These are phyloP conservation scores for Elephas maximus DNA, from an alignment of 2,113 vertebrate species.

Conservation along the genomic window DNA sequence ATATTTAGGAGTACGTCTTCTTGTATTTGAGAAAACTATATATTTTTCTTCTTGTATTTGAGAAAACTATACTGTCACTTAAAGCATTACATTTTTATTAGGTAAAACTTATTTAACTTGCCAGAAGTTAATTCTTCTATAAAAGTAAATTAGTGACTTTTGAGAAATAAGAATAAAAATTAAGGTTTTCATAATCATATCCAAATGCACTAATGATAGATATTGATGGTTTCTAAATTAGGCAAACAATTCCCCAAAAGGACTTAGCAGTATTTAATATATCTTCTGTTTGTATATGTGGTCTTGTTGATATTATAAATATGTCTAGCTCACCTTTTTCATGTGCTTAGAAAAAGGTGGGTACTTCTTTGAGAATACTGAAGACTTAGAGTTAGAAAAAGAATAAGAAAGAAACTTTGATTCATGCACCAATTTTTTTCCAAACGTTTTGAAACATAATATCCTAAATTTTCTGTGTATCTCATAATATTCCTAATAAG, in stretches of 20 bases:
- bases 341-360: not conserved
- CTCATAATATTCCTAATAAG: not conserved
- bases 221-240: not conserved
- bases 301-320: not conserved
- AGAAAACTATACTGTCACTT: not conserved
- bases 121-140: not conserved
- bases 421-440: not conserved
- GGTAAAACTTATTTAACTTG: not conserved
- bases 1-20: not conserved
- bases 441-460: not conserved
- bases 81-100: not conserved
- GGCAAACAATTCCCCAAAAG: not conserved
- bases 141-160: not conserved
- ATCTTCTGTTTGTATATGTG: not conserved
- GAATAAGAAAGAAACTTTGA: not conserved
- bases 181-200: not conserved
- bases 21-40: not conserved
- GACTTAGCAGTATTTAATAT: not conserved
- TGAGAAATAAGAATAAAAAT: slow-evolving; percentile 9
- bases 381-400: not conserved
- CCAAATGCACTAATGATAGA: not conserved
- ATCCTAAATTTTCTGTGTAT: not conserved
- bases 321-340: not conserved
- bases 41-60: not conserved
- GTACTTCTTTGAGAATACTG: not conserved